Base-by-base conservation (phyloP, 2,113 vertebrate genomes). In the Rafetus swinhoei region DNA sequence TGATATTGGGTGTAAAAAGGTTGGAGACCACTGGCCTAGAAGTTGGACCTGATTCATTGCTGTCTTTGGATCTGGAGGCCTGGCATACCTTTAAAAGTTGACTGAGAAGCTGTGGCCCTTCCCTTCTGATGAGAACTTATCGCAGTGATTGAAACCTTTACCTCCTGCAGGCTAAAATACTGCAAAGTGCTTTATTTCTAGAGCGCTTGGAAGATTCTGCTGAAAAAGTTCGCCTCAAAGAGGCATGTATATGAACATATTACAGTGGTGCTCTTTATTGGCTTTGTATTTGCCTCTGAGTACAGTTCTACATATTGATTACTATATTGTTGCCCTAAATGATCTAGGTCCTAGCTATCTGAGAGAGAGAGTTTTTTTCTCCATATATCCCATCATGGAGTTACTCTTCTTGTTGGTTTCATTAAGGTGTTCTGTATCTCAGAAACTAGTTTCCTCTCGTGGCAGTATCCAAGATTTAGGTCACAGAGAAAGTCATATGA, bases 1-100 rank as follows among this genome's bases (percentile, higher is more conserved):
- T 45, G 39, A 45, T 45, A 45, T 45, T 45, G 39, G 39, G 39
- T 45, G 39, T 45, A 45, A 45, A 45, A 45, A 45, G 5, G 5
- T 45, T 45, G 39, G 39, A 45, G 39, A 45, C 39, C 39, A 45
- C 39, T n/a, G 65, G 12, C 24, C 95, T 79, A 53, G 13, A 79
- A n/a, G 13, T 87, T 52, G 15, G 62, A 0, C 81, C 29, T 85
- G 15, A 18, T 84, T 27, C 5, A 9, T 25, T 93, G 35, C 50
- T 88, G 1, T 91, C 21, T 88, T 94, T 81, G 77, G 45, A 69
- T 80, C 39, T 29, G 74, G 89, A 65, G 62, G n/a, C n/a, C 9
- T 72, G 65, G 35, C n/a, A 60, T 21, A 45, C 24, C 22, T 50
- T 77, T 12, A 45, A 77, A 13, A 77, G 74, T 77, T 77, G 12